phyloP scores from a whole-genome alignment of 2,113 vertebrate species.

The Phylloscopus trochiloides region DNA sequence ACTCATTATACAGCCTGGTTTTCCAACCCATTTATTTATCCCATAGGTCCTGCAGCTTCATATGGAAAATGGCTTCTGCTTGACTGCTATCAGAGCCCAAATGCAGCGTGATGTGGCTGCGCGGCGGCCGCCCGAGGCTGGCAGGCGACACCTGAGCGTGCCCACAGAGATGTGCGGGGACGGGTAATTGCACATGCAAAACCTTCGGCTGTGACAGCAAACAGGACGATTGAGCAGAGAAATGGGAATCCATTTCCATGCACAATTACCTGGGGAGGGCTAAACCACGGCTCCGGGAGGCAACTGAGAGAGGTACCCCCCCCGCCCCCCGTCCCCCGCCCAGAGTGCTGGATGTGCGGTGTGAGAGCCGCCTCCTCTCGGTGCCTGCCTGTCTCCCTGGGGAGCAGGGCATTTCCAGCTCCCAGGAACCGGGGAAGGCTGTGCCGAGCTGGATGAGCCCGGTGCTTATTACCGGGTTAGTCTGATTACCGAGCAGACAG shows the following conservation, averaged over 20 bases:
- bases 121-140: not conserved
- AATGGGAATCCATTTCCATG: slow-evolving; percentile 32
- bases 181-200: slow-evolving; percentile 20
- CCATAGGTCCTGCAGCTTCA: slow-evolving; percentile 12
- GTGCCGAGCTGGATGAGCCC: not conserved
- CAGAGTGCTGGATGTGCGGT: not conserved
- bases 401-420: not conserved
- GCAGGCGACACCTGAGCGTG: not conserved
- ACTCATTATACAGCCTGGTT: not conserved
- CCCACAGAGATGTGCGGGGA: not conserved
- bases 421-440: accelerated
- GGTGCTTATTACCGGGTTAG: not conserved
- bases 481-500: not conserved
- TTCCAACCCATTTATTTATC: slow-evolving; percentile 40
- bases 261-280: not conserved
- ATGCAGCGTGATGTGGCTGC: not conserved
- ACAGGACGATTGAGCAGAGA: slow-evolving; percentile 17
- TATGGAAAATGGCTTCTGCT: slow-evolving; percentile 48
- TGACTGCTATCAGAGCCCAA: not conserved
- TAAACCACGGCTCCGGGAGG: not conserved
- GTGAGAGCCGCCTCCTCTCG: not conserved
- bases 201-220: slow-evolving; percentile 22
- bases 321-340: not conserved
- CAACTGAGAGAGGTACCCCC: not conserved
- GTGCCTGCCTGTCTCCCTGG: not conserved